Conservation (phyloP, 2,797 vertebrate species). For the Epinephelus coioides region DNA sequence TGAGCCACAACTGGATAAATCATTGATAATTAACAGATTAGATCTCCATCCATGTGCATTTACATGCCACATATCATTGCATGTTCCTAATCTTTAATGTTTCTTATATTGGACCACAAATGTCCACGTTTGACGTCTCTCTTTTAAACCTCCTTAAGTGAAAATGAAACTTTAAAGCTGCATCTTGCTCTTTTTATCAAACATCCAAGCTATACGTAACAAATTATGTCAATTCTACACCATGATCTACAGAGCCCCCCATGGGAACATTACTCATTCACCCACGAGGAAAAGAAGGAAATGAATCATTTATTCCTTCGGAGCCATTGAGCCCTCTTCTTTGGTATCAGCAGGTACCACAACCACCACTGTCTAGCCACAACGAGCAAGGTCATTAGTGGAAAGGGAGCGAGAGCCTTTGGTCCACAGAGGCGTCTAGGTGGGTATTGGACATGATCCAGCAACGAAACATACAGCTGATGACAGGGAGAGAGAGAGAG, state of each 20-base stretch:
- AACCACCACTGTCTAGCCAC: constrained; percentile 38
- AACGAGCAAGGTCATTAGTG: constrained; percentile 63
- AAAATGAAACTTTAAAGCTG: constrained; percentile 13
- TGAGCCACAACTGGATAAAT: constrained; percentile 37
- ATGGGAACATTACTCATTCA: constrained; percentile 20
- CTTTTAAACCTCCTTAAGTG: constrained; percentile 1
- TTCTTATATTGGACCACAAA: background rate
- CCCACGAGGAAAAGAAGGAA: constrained; percentile 49
- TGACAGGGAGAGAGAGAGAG: constrained; percentile 40
- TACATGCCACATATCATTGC: background rate
- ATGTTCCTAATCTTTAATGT: background rate
- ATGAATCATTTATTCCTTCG: constrained; percentile 69
- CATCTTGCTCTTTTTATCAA: background rate
- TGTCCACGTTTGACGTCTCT: constrained; percentile 1
- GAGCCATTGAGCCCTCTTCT: constrained; percentile 22
- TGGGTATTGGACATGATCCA: constrained; percentile 59
- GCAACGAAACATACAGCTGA: constrained; percentile 49
- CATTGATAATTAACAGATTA: constrained; percentile 22
- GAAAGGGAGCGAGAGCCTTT: constrained; percentile 35
- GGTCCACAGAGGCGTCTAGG: constrained; percentile 44
- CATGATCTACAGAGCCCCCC: constrained; percentile 36
- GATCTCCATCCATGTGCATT: constrained; percentile 2
- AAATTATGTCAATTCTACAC: constrained; percentile 39
- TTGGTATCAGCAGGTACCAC: constrained; percentile 39
- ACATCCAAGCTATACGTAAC: constrained; percentile 20